Conservation (phyloP, 1,140 invertebrate genomes). For the Psilanteris sp. region DNA sequence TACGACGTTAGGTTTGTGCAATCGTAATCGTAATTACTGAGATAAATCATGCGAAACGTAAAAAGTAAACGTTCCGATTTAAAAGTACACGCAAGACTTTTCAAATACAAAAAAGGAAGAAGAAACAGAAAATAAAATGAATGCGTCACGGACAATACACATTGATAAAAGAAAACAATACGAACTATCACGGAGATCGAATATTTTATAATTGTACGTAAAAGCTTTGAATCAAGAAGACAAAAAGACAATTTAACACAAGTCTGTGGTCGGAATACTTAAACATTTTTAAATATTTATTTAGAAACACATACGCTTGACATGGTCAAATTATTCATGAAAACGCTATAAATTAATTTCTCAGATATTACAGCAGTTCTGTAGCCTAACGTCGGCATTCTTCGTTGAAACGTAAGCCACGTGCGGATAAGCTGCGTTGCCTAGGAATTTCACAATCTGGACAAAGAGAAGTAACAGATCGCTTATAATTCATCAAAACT, state of each 20-base stretch:
- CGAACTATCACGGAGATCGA: constrained; percentile 1
- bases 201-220: too few species aligned
- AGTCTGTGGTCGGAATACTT: constrained; percentile 36
- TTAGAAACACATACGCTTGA: constrained; percentile 37
- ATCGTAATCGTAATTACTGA: constrained; percentile 55
- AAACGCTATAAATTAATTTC: constrained; percentile 26
- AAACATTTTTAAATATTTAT: constrained; percentile 31
- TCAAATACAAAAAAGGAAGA: constrained; percentile 5
- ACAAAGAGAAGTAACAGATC: constrained; percentile 75
- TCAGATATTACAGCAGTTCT: constrained; percentile 38
- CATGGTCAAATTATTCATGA: constrained; percentile 7
- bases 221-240: too few species aligned
- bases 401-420: constrained; percentile 74
- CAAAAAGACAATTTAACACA: too few species aligned
- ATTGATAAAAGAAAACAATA: constrained; percentile 30
- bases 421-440: constrained; percentile 71
- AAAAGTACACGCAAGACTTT: constrained; percentile 7
- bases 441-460: constrained; percentile 74
- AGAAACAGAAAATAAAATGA: neutral
- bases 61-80: constrained; percentile 16
- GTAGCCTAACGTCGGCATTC: constrained; percentile 72
- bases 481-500: constrained; percentile 79
- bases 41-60: constrained; percentile 39
- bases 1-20: constrained; percentile 62
- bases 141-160: constrained; percentile 41